phyloP scores from a whole-genome alignment of 1,140 invertebrate genomes.

The Panagrolaimus sp. region DNA sequence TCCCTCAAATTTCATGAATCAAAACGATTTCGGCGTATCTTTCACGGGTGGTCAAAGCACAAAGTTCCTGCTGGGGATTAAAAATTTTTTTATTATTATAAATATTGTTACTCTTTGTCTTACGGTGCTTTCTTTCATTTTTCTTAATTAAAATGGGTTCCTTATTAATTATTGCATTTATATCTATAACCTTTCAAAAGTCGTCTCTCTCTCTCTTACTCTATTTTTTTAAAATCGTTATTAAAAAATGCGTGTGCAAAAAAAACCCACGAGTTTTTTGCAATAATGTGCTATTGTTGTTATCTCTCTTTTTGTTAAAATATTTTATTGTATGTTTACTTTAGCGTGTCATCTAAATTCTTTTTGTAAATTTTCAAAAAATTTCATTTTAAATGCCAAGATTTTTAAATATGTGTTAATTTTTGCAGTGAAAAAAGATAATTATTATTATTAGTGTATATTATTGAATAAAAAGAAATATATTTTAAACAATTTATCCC shows the following conservation, averaged over 20 bases:
- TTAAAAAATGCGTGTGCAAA: background rate
- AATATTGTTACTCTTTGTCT: background rate
- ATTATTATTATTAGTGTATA: background rate
- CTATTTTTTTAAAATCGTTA: background rate
- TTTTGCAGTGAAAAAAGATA: background rate
- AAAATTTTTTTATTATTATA: no score
- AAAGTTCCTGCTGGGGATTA: conserved; percentile 55
- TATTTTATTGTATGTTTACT: background rate
- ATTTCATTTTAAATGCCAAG: background rate
- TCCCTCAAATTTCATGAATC: conserved; percentile 95
- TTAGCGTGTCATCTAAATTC: background rate
- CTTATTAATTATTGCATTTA: background rate
- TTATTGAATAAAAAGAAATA: background rate
- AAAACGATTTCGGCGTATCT: conserved; percentile 87
- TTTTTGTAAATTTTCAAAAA: background rate
- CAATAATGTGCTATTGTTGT: background rate
- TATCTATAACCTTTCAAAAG: background rate
- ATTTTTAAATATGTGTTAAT: background rate
- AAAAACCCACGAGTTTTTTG: background rate
- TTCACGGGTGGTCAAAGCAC: conserved; percentile 84
- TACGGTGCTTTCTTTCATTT: conserved; percentile 20
- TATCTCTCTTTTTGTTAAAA: background rate
- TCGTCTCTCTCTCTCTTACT: background rate
- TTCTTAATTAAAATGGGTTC: background rate
- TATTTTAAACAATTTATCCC: background rate